Evolutionary conservation across 1,140 invertebrate species (phyloP).

Genomic region (Drosophila triauraria): DNA sequence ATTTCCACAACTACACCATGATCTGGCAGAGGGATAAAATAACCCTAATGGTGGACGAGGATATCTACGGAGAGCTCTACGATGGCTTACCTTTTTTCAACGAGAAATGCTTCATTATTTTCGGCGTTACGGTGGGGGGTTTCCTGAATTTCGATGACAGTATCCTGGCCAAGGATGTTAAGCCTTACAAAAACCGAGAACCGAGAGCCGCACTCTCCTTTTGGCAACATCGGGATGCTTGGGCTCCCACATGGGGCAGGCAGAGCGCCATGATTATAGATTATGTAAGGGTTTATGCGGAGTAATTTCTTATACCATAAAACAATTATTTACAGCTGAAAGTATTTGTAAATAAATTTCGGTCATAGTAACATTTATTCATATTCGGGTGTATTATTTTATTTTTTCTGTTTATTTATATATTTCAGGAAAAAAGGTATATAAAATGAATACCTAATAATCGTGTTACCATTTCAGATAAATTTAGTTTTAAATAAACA

Average conservation of each 20-base stretch:
- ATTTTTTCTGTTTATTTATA: background rate
- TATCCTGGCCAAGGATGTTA: conserved; percentile 51
- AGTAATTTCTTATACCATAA: conserved; percentile 9
- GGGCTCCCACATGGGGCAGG: conserved; percentile 58
- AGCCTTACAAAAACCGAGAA: conserved; percentile 70
- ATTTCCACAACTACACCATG: conserved; percentile 88
- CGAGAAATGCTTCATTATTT: conserved; percentile 70
- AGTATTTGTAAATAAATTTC: background rate
- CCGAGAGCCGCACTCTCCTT: conserved; percentile 64
- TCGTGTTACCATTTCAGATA: too few species aligned
- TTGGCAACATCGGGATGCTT: conserved; percentile 60
- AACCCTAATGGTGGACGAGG: conserved; percentile 86
- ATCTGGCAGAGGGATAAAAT: conserved; percentile 88
- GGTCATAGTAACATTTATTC: background rate
- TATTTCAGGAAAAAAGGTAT: too few species aligned
- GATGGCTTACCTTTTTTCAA: conserved; percentile 53
- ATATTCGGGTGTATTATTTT: background rate
- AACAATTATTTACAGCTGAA: background rate
- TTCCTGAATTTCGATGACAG: conserved; percentile 70
- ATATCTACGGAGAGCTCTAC: conserved; percentile 70
- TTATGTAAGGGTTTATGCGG: conserved; percentile 66
- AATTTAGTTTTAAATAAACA: too few species aligned
- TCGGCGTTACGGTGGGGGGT: conserved; percentile 78
- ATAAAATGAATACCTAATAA: too few species aligned
- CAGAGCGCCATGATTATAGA: conserved; percentile 61